phyloP scores from a whole-genome alignment of 2,888 invertebrate species.

The Selenia dentaria region DNA sequence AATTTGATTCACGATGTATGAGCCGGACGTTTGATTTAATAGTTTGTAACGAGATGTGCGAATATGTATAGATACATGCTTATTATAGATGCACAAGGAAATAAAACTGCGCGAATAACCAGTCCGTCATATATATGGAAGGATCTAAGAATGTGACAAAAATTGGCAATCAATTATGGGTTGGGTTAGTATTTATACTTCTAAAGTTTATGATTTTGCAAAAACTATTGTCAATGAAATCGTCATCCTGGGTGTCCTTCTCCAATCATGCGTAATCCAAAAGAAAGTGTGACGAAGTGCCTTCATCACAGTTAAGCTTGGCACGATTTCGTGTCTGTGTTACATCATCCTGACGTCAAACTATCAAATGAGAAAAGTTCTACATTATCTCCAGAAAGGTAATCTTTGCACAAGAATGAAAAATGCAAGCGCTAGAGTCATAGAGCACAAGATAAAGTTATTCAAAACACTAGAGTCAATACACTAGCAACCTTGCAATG shows the following conservation, averaged over 20 bases:
- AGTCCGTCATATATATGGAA: neutral
- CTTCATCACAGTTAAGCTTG: conserved; percentile 56
- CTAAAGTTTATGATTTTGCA: no score
- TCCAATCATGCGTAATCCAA: conserved; percentile 19
- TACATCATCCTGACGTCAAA: conserved; percentile 78
- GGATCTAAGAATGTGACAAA: neutral
- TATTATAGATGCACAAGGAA: neutral
- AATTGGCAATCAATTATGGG: no score
- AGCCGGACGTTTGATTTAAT: conserved; percentile 22
- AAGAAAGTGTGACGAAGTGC: conserved; percentile 40
- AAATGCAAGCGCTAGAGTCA: conserved; percentile 63
- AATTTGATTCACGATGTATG: conserved; percentile 27
- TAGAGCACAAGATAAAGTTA: conserved; percentile 74
- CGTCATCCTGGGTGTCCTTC: neutral
- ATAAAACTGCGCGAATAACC: neutral
- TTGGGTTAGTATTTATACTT: no score
- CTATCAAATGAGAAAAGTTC: conserved; percentile 59
- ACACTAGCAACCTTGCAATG: conserved; percentile 82
- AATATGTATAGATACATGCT: neutral
- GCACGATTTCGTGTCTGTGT: conserved; percentile 63
- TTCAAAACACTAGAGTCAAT: conserved; percentile 79
- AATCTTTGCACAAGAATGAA: conserved; percentile 35
- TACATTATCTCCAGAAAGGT: conserved; percentile 53
- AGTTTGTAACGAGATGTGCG: conserved; percentile 3
- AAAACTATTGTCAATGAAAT: no score